Conservation (phyloP, 2,113 vertebrate genomes). For the Pollimyrus isidori region DNA sequence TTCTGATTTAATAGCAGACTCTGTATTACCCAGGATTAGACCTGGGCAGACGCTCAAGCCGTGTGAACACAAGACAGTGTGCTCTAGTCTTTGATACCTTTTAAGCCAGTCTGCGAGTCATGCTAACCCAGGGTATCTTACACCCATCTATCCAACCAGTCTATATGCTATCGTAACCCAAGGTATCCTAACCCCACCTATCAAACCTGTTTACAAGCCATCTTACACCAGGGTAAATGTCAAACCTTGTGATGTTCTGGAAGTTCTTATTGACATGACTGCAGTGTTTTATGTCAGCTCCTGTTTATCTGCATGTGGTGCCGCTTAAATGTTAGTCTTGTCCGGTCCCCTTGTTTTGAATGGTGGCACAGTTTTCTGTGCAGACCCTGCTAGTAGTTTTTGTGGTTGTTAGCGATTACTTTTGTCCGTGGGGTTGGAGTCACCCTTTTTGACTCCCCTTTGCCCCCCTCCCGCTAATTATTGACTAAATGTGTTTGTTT, state of each 20-base stretch:
- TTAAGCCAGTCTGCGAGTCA: too few relatives aligned
- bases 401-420: not conserved
- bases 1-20: not conserved
- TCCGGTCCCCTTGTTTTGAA: not conserved
- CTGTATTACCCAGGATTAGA: not conserved
- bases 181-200: not conserved
- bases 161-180: not conserved
- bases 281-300: not conserved
- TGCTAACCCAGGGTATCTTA: not conserved
- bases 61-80: not conserved
- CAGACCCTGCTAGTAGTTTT: not conserved
- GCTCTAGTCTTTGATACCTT: not conserved
- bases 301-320: not conserved
- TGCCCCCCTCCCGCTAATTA: constrained; percentile 42
- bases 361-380: not conserved
- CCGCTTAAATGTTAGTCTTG: not conserved
- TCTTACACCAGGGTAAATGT: not conserved
- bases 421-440: not conserved
- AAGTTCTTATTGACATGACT: not conserved
- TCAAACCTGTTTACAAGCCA: not conserved
- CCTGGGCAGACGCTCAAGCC: not conserved
- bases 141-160: not conserved
- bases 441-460: not conserved
- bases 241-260: not conserved
- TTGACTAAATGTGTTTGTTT: constrained; percentile 32